Evolutionary conservation across 2,797 vertebrate species (phyloP), one percentile per base, ranked within the genome.

Genomic region (Dendrocincla tyrannina): DNA sequence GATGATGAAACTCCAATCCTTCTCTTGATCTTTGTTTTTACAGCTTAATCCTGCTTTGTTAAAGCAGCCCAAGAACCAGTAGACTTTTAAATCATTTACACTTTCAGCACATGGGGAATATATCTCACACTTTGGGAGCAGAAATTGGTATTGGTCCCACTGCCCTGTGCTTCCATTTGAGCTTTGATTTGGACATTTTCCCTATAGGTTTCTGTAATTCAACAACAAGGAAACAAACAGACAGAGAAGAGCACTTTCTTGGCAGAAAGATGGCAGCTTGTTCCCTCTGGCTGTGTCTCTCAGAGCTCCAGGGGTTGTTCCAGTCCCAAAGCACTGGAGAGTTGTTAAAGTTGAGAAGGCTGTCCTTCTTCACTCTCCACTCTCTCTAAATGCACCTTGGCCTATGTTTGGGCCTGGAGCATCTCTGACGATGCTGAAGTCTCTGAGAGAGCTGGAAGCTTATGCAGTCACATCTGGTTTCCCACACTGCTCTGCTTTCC

Each of bases 1-100:
- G 56, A 39, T 33, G 25, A 77, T 93, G 79, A 77, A 95, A 86
- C 37, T 63, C 52, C 28, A 88, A 1, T 88, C 41, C 35, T 78
- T 80, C 60, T 84, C 82, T 46, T 89, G 52, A 33, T 91, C 55
- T 88, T 85, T 83, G 50, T 50, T 77, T 92, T 91, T 74, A 67
- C 39, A 69, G 39, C 55, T 91, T 59, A 88, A 69, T 78, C 27
- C n/a, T 62, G 14, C 60, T 50, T 73, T 35, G 4, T 47, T 68
- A 56, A 41, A 91, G 32, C 74, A 37, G 49, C 15, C 2, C 22
- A 53, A 62, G 64, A 73, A 47, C 18, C 24, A 47, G 67, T 49
- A 66, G 52, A 32, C 27, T 25, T 60, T 25, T 63, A 75, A 86
- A 91, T 80, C 35, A 56, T 80, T 91, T 83, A 25, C 35, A 24